Conservation (phyloP, 2,113 vertebrate species). For the cattle (Bos taurus) region ARS-UCD2.0 NC_037347.1:38501501-38502000, state of each 20-base stretch:
- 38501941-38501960: background rate
- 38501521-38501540: background rate
- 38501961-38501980: background rate
- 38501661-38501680: background rate
- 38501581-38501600: background rate
- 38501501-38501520: background rate
- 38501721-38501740: background rate
- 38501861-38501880: background rate
- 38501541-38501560: background rate
- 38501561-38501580: background rate
- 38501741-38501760: background rate
- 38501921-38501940: background rate
- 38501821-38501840: background rate
- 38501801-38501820: background rate
- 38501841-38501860: background rate
- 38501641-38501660: background rate
- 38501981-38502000: background rate
- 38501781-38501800: background rate
- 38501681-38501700: background rate
- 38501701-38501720: background rate
- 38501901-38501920: background rate
- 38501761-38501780: fast-evolving
- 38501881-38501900: background rate
- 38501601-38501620: background rate
- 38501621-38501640: background rate